Base-by-base conservation (phyloP, 2,888 invertebrate genomes). In the Eupsilia transversa region DNA sequence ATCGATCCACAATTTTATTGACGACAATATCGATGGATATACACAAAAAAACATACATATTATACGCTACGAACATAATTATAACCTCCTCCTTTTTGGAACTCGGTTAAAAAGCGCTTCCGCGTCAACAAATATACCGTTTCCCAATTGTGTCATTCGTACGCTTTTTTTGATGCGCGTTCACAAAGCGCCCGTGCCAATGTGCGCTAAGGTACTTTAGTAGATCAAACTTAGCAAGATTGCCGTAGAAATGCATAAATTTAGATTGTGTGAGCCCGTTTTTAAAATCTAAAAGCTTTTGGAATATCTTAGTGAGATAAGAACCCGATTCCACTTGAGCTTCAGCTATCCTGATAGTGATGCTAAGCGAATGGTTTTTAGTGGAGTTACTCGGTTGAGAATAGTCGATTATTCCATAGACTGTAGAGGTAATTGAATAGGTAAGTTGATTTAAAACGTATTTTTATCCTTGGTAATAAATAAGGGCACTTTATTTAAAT, bases 241-340 rank as follows among this genome's bases (percentile, higher is more conserved):
- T 88, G 87, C 81, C 87, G 82, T 81, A 86, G 87, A 88, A 87
- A 86, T 84, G 87, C 88, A 90, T 90, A 89, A 83, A 89, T 90
- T 90, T 83, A 87, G 88, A 89, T 89, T 85, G 70, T 86, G 68
- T 43, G 64, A 80, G 80, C 61, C 77, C 80, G 83, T 87, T 83
- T 87, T 86, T 78, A 68, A 84, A 87, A 81, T 81, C 81, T 87
- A 83, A 87, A 87, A 84, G 81, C 87, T 81, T 84, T 85, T 75
- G 71, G 82, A 84, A 82, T 84, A 86, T 82, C 82, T 82, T 64
- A 81, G 73, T 49, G 79, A 82, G 86, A 87, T 84, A 87, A 85
- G 77, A 74, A 71, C 72, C 57, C 64, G 64, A 65, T 74, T 30
- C 72, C 35, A 79, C 74, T 81, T 72, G 82, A 79, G 81, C 64